Percentiles rank a stretch among this genome's conserved stretches.
phyloP scores from a whole-genome alignment of 2,797 vertebrate genomes.

The Melopsittacus undulatus region DNA sequence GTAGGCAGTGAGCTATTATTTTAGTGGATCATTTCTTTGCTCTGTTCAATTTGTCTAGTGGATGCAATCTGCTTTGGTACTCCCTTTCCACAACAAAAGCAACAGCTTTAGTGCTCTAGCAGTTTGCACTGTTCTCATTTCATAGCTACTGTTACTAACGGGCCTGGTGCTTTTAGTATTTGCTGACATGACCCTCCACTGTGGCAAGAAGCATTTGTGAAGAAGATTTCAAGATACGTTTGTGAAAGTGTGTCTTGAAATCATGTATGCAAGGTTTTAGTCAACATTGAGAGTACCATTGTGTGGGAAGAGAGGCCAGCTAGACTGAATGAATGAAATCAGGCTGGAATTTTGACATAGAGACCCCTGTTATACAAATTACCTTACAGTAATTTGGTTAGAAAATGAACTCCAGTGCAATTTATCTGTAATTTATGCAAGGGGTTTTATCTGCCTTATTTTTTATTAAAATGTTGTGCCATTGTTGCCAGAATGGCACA shows the following conservation, averaged over 20 bases:
- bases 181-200: neutral
- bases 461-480: neutral
- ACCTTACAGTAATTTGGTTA: neutral
- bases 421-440: neutral
- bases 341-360: neutral
- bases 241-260: neutral
- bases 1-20: neutral
- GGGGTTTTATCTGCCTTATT: fast-evolving
- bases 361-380: neutral
- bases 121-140: neutral
- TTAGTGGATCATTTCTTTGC: neutral
- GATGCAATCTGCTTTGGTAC: neutral
- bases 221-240: neutral
- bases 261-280: neutral
- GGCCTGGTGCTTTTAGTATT: neutral
- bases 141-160: neutral
- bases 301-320: neutral
- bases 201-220: neutral
- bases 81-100: neutral
- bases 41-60: neutral
- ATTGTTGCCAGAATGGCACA: neutral
- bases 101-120: neutral
- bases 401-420: neutral
- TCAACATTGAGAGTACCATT: neutral
- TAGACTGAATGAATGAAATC: neutral